Evolutionary conservation across 2,888 invertebrate species (phyloP), one percentile per base, ranked within the genome.

Genomic region (Megaustenia siamemsis): DNA sequence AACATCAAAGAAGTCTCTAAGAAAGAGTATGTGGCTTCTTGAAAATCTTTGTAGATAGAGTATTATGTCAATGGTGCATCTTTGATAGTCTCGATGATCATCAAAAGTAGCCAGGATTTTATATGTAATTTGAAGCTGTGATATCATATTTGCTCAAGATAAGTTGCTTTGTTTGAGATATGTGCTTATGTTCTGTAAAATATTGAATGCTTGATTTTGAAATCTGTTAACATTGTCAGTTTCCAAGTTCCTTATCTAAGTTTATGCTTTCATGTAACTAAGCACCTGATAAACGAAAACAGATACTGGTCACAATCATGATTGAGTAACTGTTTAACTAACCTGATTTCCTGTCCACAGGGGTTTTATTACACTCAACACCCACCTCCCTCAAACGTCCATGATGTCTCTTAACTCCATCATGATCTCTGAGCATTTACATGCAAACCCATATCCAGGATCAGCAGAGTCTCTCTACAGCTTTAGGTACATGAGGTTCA

Each of bases 291-390:
- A 71, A n/a, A 4, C 0, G 6, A n/a, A 45, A 24, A 28, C 43
- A 71, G 43, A 24, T 12, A 45, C 10, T 1, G 24, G 43, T 43
- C 43, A 45, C 4, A 69, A 24, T 38, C 1, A 24, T 24, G 24
- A 40, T 4, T 5, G 28, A 0, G 43, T 12, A 45, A 43, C n/a
- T 71, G 35, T 69, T 24, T 73, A 73, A 73, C 49, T 45, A 45
- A 73, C 32, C 49, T 73, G 28, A 32, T 81, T 56, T 82, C 83
- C 43, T 77, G 56, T 88, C 82, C 76, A 82, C 91, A 92, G 92
- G 90, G 91, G 92, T 86, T 90, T 92, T 88, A 89, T 90, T 82
- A 90, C 89, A 77, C 89, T 91, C 86, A 89, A 88, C 88, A 89
- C 90, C 86, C 90, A 90, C 86, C 89, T 90, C 85, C 89, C 90